Base-by-base conservation (phyloP, 2,888 invertebrate genomes). In the Hofmannophila pseudospretella region DNA sequence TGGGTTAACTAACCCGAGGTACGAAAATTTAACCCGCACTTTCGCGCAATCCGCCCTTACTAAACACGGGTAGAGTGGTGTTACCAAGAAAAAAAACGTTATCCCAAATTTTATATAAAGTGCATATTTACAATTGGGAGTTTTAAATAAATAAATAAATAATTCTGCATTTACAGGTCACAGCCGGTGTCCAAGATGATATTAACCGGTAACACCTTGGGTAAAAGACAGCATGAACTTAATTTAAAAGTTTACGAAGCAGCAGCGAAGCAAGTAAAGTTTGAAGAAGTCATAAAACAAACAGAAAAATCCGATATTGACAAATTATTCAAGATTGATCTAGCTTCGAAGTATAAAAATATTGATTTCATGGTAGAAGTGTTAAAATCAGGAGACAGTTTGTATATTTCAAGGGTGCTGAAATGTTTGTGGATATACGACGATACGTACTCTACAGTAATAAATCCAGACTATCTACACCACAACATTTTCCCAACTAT, bases 241-340 rank as follows among this genome's bases (percentile, higher is more conserved):
- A 72, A 73, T 34, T 10, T n/a, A 3, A 58, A 58, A 41, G 67
- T 70, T 1, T 63, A 51, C 8, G 56, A 60, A 38, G 63, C 64
- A 4, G 44, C 39, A 11, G 16, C 23, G 12, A 41, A 45, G 4
- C 39, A 51, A 7, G 36, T 50, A 0, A 36, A 48, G 7, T 69
- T 76, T 34, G 39, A 67, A 19, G 26, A 56, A 13, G 37, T 71
- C 3, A 56, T 59, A 45, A 34, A 43, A 9, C 40, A 49, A 27
- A 23, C 37, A 2, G 67, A 65, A 31, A 39, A 44, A n/a, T 50
- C 59, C 4, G 80, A 79, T 45, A 33, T 68, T 2, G 77, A 79
- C 30, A 69, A 49, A 22, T 37, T 81, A 1, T 79, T 63, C 39
- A 71, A 74, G 51, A 80, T 81, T 22, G 74, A 74, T 48, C 41